Percentiles rank a stretch among this genome's conserved stretches.
Evolutionary conservation across 2,113 vertebrate species (phyloP).

Genomic region (Bagarius yarrelli): DNA sequence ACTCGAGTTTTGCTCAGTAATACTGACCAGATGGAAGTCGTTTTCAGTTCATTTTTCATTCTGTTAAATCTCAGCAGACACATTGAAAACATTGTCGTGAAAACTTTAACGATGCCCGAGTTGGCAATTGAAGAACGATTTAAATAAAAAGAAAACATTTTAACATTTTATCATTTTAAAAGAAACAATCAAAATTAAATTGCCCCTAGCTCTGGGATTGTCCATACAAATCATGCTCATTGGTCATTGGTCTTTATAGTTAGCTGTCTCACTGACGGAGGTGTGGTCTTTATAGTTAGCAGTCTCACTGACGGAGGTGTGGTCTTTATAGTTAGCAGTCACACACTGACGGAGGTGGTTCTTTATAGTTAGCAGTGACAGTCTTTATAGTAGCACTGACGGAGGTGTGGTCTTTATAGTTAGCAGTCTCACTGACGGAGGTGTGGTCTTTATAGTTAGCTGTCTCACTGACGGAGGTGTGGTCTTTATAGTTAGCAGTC

Average conservation of each 20-base stretch:
- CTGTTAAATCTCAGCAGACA: constrained; percentile 2
- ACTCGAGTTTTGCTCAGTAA: constrained; percentile 2
- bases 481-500: background rate
- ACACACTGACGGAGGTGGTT: background rate
- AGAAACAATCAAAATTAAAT: no score
- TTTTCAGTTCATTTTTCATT: constrained; percentile 25
- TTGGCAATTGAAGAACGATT: background rate
- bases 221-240: background rate
- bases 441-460: no score
- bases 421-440: no score
- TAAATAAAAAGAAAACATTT: constrained; percentile 1
- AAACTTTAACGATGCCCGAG: background rate
- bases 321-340: no score
- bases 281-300: no score
- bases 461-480: background rate
- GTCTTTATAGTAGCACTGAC: no score
- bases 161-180: no score
- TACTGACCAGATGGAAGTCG: constrained; percentile 20
- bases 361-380: background rate
- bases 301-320: no score
- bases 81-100: background rate
- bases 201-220: background rate
- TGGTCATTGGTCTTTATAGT: no score
- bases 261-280: background rate
- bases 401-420: no score